phyloP scores from a whole-genome alignment of 2,113 vertebrate species.

The Myotis davidii region DNA sequence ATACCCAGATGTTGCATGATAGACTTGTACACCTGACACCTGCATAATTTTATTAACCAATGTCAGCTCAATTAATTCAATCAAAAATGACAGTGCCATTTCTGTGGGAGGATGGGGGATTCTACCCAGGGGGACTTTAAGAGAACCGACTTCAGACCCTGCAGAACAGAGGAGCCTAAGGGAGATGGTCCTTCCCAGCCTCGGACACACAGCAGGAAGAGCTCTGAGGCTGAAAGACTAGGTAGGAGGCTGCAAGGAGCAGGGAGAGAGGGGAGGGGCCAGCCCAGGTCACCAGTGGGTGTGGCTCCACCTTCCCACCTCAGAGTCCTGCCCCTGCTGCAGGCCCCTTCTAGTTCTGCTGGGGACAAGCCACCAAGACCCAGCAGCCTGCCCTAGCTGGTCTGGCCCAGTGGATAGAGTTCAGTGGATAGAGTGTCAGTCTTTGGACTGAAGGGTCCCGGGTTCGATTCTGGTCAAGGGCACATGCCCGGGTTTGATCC shows the following conservation, averaged over 20 bases:
- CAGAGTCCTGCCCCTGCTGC: constrained; percentile 21
- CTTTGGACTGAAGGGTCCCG: no score
- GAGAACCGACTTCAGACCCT: neutral
- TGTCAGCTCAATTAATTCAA: neutral
- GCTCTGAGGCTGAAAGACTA: neutral
- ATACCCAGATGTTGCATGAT: neutral
- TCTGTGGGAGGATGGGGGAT: neutral
- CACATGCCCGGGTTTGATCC: no score
- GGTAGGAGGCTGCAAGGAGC: neutral
- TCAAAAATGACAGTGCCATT: neutral
- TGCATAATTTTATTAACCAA: neutral
- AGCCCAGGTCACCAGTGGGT: neutral
- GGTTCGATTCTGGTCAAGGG: no score
- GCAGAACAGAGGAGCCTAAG: neutral
- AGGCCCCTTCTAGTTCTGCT: constrained; percentile 67
- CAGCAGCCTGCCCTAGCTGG: constrained; percentile 11
- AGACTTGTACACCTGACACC: neutral
- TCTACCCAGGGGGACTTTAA: neutral
- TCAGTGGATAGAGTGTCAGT: no score
- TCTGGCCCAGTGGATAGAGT: no score
- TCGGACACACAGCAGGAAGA: neutral
- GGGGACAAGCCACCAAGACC: constrained; percentile 25
- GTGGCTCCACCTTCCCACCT: constrained; percentile 9
- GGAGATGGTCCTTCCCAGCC: neutral
- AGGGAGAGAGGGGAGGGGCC: neutral